These are phyloP conservation scores for Himalopsyche kuldschensis DNA, from an alignment of 2,888 invertebrate species.

Conservation along the genomic window DNA sequence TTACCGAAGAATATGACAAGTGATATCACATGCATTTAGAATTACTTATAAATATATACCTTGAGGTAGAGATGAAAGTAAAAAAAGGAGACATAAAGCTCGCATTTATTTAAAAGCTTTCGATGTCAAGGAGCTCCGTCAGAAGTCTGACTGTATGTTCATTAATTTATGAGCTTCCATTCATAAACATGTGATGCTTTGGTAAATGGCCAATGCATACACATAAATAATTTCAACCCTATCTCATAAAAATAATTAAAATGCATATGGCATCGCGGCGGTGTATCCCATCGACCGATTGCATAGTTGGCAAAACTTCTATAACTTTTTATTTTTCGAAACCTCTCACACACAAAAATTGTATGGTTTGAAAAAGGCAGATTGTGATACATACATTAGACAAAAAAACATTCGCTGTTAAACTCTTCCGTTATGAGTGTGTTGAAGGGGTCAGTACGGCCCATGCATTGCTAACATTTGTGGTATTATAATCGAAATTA, in stretches of 20 bases:
- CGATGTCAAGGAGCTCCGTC: background rate
- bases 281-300: slow-evolving; percentile 10
- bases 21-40: no score
- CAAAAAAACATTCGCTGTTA: no score
- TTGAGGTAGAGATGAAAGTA: background rate
- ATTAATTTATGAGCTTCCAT: slow-evolving; percentile 31
- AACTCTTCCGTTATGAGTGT: no score
- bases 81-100: background rate
- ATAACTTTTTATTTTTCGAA: no score
- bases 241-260: slow-evolving; percentile 39
- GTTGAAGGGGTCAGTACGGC: no score
- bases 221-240: slow-evolving; percentile 39
- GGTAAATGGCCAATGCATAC: slow-evolving; percentile 25
- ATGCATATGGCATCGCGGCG: slow-evolving; percentile 30
- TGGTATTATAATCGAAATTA: no score
- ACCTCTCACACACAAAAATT: no score
- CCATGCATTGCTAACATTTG: no score
- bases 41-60: no score
- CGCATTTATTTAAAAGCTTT: background rate
- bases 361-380: no score
- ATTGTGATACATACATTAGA: no score
- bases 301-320: background rate
- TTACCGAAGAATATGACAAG: no score
- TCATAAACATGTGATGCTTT: slow-evolving; percentile 13
- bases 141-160: background rate